A percentile compares a stretch with the other conserved stretches of the same genome.
Evolutionary conservation across 2,113 vertebrate genomes (phyloP).

Genomic region (Nestor notabilis): DNA sequence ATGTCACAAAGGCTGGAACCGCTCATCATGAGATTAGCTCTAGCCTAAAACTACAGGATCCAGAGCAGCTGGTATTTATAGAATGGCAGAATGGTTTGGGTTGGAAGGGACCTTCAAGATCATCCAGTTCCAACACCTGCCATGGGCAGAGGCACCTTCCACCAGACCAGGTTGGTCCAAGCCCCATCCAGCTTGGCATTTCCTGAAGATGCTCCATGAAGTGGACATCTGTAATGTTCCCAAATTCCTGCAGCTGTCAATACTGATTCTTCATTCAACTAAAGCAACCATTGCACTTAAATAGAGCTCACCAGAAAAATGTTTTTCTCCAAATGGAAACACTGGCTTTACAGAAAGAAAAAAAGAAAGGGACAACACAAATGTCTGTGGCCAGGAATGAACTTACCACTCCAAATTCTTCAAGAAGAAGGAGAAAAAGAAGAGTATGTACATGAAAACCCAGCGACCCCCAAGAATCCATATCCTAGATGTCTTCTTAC

Average conservation of each 20-base stretch:
- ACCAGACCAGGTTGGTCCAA: neutral
- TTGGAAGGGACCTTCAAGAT: neutral
- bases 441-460: neutral
- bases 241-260: neutral
- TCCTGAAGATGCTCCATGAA: neutral
- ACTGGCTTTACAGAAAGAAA: neutral
- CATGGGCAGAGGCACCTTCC: neutral
- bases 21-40: neutral
- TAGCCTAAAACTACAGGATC: neutral
- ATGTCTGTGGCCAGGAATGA: neutral
- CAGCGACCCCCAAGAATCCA: neutral
- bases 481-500: neutral
- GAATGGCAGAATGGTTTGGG: neutral
- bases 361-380: neutral
- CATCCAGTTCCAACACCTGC: neutral
- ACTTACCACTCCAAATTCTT: neutral
- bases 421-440: neutral
- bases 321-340: neutral
- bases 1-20: neutral
- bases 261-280: neutral
- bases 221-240: neutral
- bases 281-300: neutral
- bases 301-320: neutral
- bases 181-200: neutral
- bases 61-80: neutral